A percentile compares a stretch with the other conserved stretches of the same genome.
phyloP scores from a whole-genome alignment of 2,888 invertebrate species.

The Tuberolachnus salignus region DNA sequence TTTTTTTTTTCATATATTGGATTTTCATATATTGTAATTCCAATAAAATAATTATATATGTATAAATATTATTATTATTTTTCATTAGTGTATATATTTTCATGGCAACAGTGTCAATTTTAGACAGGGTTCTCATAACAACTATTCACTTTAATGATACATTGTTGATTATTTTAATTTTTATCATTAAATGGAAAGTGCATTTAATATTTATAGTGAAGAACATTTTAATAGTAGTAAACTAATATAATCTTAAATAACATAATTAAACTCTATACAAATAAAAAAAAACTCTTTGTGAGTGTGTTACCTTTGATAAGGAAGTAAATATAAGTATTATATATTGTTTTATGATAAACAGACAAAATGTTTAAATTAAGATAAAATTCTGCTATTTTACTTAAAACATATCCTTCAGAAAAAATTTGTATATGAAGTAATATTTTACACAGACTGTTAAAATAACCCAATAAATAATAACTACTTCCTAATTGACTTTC shows the following conservation, averaged over 20 bases:
- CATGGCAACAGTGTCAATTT: not conserved
- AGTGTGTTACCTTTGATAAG: not conserved
- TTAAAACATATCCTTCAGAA: too few relatives aligned
- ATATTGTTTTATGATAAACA: not conserved
- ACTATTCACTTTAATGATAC: slow-evolving; percentile 1
- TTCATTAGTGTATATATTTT: not conserved
- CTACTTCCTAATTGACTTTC: too few relatives aligned
- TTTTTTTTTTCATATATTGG: not conserved
- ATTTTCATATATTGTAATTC: not conserved
- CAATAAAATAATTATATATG: slow-evolving; percentile 28
- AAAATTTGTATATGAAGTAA: too few relatives aligned
- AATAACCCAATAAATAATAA: too few relatives aligned
- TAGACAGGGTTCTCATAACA: slow-evolving; percentile 3
- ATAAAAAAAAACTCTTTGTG: not conserved
- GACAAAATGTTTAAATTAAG: not conserved
- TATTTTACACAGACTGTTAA: too few relatives aligned
- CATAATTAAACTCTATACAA: not conserved
- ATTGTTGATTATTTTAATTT: not conserved
- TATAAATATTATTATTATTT: not conserved
- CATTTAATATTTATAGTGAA: slow-evolving; percentile 24
- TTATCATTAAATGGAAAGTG: not conserved
- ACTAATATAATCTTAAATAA: not conserved
- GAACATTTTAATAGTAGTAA: not conserved
- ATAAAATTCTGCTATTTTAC: too few relatives aligned
- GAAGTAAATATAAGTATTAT: not conserved